These are phyloP conservation scores for Lasioglossum oenotherae DNA, from an alignment of 2,888 invertebrate genomes.

Conservation along the genomic window DNA sequence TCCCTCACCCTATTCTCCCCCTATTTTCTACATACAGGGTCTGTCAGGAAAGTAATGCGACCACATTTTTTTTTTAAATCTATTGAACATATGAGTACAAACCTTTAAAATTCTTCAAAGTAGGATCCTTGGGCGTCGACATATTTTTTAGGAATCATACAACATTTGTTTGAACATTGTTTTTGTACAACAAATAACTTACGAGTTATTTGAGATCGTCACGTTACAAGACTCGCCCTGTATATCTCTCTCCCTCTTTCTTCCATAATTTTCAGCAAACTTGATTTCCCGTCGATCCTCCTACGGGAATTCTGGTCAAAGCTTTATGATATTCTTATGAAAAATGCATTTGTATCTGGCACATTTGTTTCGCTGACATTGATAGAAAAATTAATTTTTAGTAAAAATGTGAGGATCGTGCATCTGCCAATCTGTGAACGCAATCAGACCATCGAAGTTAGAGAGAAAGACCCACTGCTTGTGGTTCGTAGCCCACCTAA, in stretches of 20 bases:
- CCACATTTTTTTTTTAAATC: too few species aligned
- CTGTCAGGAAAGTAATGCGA: too few species aligned
- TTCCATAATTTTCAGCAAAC: neutral
- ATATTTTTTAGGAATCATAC: too few species aligned
- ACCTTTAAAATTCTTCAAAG: too few species aligned
- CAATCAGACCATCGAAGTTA: constrained; percentile 75
- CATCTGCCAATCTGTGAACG: constrained; percentile 79
- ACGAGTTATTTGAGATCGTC: too few species aligned
- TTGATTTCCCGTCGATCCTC: neutral
- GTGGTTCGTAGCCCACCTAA: constrained; percentile 67
- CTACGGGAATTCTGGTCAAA: neutral
- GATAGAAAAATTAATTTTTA: constrained; percentile 52
- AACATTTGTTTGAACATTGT: too few species aligned
- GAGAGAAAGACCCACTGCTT: constrained; percentile 72
- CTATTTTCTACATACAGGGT: neutral
- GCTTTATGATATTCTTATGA: neutral
- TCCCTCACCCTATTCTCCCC: neutral
- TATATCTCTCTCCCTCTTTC: neutral
- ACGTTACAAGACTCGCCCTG: too few species aligned
- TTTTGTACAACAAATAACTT: too few species aligned
- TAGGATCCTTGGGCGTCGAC: too few species aligned
- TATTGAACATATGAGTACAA: too few species aligned
- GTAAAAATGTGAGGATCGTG: constrained; percentile 80
- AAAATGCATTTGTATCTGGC: neutral
- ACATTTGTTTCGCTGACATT: neutral